phyloP scores from a whole-genome alignment of 2,888 invertebrate genomes.

The Harpagoxenus sublaevis region DNA sequence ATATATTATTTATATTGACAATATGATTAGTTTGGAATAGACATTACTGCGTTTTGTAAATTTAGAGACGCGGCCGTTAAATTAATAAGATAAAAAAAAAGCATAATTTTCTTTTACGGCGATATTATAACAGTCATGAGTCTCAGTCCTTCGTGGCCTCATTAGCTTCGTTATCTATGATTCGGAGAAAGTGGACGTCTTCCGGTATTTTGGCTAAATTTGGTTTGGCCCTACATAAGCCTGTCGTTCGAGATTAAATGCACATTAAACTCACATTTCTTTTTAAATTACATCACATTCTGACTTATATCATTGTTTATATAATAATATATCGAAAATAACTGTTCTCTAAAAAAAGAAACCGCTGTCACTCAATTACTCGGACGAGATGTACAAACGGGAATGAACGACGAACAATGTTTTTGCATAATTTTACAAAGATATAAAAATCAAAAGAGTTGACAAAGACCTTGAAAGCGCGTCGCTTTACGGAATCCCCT shows the following conservation, averaged over 20 bases:
- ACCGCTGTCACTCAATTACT: background rate
- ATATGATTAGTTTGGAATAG: background rate
- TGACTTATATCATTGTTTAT: background rate
- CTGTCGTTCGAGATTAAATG: background rate
- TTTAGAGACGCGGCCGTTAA: background rate
- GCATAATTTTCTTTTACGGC: background rate
- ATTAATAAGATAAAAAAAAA: background rate
- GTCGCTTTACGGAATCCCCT: conserved; percentile 18
- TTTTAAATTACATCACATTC: background rate
- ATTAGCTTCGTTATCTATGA: conserved; percentile 22
- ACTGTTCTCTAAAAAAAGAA: background rate
- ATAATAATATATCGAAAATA: background rate
- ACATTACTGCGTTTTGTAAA: background rate
- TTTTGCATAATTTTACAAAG: conserved; percentile 20
- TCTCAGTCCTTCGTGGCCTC: background rate
- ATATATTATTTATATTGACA: background rate
- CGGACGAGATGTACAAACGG: background rate
- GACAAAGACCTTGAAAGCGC: conserved; percentile 33
- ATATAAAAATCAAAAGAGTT: background rate
- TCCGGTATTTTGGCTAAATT: background rate
- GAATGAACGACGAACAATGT: conserved; percentile 3
- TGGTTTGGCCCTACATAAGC: background rate
- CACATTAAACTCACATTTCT: background rate
- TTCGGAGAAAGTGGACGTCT: conserved; percentile 2
- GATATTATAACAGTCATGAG: background rate